Conservation (phyloP, 2,113 vertebrate genomes). For the Ceyx cyanopectus region DNA sequence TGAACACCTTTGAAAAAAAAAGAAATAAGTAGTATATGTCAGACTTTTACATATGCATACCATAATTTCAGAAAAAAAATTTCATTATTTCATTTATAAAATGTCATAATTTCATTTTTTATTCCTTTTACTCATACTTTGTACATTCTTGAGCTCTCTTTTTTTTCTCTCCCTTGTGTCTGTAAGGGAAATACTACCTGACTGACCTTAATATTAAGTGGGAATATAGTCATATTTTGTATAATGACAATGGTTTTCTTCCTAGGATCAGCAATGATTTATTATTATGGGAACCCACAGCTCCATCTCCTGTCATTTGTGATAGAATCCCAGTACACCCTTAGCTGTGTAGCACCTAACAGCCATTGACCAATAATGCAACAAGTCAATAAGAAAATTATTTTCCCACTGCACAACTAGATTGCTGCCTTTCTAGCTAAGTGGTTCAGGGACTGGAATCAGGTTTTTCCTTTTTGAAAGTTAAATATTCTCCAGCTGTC, state of each 20-base stretch:
- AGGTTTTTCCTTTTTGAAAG: not conserved
- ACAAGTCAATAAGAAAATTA: not conserved
- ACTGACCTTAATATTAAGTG: not conserved
- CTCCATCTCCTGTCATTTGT: conserved; percentile 86
- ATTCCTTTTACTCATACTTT: not conserved
- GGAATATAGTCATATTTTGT: not conserved
- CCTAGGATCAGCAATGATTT: conserved; percentile 95
- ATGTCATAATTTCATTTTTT: not conserved
- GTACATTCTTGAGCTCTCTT: not conserved
- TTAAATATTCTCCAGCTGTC: not conserved
- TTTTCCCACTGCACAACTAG: not conserved
- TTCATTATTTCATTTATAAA: no score
- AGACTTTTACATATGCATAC: not conserved
- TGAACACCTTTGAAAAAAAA: no score
- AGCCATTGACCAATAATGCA: rapidly evolving
- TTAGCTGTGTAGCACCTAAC: not conserved
- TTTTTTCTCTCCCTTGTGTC: not conserved
- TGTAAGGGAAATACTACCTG: not conserved
- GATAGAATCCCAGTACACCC: not conserved
- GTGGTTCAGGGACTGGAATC: not conserved
- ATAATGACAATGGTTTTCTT: conserved; percentile 37
- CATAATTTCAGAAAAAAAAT: not conserved
- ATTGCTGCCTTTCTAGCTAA: not conserved
- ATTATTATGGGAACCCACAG: conserved; percentile 96
- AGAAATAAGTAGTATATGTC: not conserved